Evolutionary conservation across 2,888 invertebrate genomes (phyloP).

Genomic region (Philereme vetulata): DNA sequence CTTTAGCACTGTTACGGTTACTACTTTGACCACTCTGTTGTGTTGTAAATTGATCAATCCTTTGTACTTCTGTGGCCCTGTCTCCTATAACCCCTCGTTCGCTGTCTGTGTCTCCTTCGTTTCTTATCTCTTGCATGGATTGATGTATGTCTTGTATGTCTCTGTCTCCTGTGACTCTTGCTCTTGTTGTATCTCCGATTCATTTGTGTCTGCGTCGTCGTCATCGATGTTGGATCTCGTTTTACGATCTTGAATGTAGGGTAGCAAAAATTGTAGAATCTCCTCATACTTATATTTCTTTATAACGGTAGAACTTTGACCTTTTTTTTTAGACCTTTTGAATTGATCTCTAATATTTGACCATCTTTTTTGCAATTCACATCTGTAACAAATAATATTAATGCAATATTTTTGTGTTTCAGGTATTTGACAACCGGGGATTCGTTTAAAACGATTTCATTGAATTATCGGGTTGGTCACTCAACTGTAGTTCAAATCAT

Average conservation of each 20-base stretch:
- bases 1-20: conserved; percentile 20
- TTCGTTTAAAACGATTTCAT: conserved; percentile 19
- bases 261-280: conserved; percentile 24
- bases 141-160: conserved; percentile 7
- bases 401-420: conserved; percentile 23
- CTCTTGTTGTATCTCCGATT: conserved; percentile 16
- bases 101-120: conserved; percentile 21
- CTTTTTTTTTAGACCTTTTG: conserved; percentile 25
- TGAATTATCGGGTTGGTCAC: conserved; percentile 1
- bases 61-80: conserved; percentile 24
- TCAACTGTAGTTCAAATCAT: conserved; percentile 12
- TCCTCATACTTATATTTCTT: conserved; percentile 29
- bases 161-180: conserved; percentile 23
- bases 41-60: conserved; percentile 19
- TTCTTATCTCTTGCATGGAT: conserved; percentile 25
- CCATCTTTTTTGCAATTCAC: conserved; percentile 22
- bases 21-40: conserved; percentile 18
- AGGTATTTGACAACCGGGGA: conserved; percentile 23
- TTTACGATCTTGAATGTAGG: conserved; percentile 18
- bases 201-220: conserved; percentile 14
- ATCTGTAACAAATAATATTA: conserved; percentile 25
- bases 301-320: conserved; percentile 13
- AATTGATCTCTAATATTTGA: conserved; percentile 25
- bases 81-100: conserved; percentile 21
- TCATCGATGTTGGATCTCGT: conserved; percentile 14